Conservation (phyloP, 2,113 vertebrate species). For the Urocynchramus pylzowi region DNA sequence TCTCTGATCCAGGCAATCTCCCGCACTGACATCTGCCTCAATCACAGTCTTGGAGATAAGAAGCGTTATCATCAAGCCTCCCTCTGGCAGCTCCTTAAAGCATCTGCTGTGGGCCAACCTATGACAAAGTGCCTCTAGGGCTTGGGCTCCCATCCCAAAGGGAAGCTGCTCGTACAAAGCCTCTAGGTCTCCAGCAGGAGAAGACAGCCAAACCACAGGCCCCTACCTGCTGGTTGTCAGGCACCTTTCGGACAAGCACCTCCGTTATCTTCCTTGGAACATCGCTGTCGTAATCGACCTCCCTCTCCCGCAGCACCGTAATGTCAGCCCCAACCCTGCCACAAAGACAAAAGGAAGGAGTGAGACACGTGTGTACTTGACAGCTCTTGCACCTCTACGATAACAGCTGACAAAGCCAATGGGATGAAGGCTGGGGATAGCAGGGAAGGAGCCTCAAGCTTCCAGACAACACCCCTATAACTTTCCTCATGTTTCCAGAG, state of each 20-base stretch:
- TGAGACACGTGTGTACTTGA: not conserved
- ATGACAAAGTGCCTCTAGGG: not conserved
- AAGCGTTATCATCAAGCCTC: not conserved
- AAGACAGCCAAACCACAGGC: not conserved
- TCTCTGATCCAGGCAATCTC: not conserved
- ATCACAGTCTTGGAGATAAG: not conserved
- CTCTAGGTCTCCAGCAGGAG: not conserved
- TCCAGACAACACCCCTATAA: not conserved
- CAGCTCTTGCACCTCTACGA: not conserved
- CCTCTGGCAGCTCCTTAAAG: not conserved
- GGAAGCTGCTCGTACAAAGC: not conserved
- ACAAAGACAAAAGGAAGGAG: not conserved
- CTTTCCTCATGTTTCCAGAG: not conserved
- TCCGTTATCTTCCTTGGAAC: conserved; percentile 88
- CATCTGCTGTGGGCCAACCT: not conserved
- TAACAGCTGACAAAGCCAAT: not conserved
- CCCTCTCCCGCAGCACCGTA: conserved; percentile 87
- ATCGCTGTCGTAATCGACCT: conserved; percentile 90
- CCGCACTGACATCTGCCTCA: not conserved
- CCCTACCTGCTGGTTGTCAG: conserved; percentile 95
- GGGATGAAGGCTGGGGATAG: not conserved
- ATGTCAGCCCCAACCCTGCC: conserved; percentile 94
- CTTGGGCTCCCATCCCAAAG: not conserved
- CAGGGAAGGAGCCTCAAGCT: not conserved
- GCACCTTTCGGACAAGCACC: conserved; percentile 95